Base-by-base conservation (phyloP, 30 jellyfish, hydroid and myxozoan species). In the Aurelia coerulea region DNA sequence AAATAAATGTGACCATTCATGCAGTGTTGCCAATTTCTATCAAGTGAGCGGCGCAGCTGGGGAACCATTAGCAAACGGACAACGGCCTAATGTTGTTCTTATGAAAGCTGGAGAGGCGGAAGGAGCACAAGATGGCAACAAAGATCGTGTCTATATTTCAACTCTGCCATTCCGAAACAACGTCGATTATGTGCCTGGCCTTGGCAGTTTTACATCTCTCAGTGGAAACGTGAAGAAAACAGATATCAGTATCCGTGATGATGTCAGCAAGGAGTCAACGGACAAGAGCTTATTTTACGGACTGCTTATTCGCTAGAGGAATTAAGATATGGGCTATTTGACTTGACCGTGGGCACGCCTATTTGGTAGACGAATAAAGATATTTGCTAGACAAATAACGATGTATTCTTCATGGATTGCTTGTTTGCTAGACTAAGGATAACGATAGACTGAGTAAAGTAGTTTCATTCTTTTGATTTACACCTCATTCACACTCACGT, bases 91-190 rank as follows among this genome's bases (percentile, higher is more conserved):
- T 11, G 65, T 10, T 15, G 73, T 86, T 2, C 42, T 76, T 78
- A 16, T 86, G 72, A 86, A 86, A 69, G 13, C 86, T 31, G 95
- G 95, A 52, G 95, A 86, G 41, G 95, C 86, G 0, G 90, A 86
- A n/a, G 90, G 90, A 29, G 90, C 90, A 10, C 95, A 86, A 39
- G 95, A 86, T 33, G 86, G 80, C 73, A 86, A 86, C 65, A 86
- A 86, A 66, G 95, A 86, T 59, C 54, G 95, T n/a, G 95, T 75
- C 31, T 86, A 86, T 81, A 54, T 86, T 14, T 86, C 95, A 12
- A 86, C 95, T 13, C 41, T 49, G 63, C 95, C 95, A 1, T 70
- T n/a, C 76, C 54, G 95, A 32, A 56, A 67, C 62, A 76, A 69
- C 78, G 95, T 86, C 10, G 95, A 86, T 52, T 76, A 65, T 51